Percentiles rank a stretch among this genome's conserved stretches.
phyloP scores from a whole-genome alignment of 64 coral and sea anemone species.

The Dendrophyllia cribrosa region DNA sequence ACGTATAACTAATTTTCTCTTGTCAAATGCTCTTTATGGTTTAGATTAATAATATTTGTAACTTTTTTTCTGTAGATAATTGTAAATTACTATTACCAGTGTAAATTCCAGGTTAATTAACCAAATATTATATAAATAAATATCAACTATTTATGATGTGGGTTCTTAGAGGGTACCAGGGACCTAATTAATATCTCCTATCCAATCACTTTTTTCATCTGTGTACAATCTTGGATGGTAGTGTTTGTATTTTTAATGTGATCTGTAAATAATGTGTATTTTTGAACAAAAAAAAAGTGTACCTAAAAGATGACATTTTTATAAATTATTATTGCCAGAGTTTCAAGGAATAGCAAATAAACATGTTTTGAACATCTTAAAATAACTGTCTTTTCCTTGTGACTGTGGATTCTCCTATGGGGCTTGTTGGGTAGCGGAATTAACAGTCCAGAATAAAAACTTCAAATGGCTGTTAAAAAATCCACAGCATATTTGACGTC shows the following conservation, averaged over 20 bases:
- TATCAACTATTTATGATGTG: constrained; percentile 33
- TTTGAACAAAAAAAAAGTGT: constrained; percentile 74
- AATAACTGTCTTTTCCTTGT: neutral
- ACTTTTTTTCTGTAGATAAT: constrained; percentile 45
- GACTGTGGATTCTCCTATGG: too few relatives aligned
- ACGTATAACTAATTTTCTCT: neutral
- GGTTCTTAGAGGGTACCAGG: neutral
- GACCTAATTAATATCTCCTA: constrained; percentile 5
- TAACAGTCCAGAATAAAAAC: too few relatives aligned
- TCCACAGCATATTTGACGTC: too few relatives aligned
- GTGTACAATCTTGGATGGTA: constrained; percentile 47
- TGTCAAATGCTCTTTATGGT: constrained; percentile 1
- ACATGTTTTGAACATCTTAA: constrained; percentile 67
- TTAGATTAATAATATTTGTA: neutral
- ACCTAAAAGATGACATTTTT: constrained; percentile 71
- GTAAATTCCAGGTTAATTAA: constrained; percentile 23
- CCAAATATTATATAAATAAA: neutral
- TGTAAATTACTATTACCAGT: constrained; percentile 31
- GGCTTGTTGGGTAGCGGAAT: too few relatives aligned
- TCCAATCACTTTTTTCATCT: constrained; percentile 29
- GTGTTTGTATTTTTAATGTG: constrained; percentile 85
- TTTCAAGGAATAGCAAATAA: constrained; percentile 78
- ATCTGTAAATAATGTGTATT: constrained; percentile 86
- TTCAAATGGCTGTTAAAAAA: too few relatives aligned
- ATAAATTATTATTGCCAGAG: constrained; percentile 86